These are phyloP conservation scores for Lasiurus borealis DNA, from an alignment of 2,113 vertebrate species.

Conservation along the genomic window DNA sequence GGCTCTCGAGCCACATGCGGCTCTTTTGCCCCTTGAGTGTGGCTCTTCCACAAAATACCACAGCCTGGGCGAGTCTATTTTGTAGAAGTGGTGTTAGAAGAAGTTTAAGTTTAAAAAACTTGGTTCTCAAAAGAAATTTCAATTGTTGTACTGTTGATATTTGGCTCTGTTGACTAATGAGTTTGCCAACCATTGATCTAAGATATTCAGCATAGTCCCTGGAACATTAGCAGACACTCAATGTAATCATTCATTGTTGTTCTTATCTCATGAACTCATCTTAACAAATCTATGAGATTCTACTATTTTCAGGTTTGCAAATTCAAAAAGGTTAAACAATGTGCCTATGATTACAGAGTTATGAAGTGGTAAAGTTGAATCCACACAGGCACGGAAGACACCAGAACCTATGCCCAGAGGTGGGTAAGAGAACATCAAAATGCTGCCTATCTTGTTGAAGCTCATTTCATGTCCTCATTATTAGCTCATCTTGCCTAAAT, in stretches of 20 bases:
- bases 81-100: too few relatives aligned
- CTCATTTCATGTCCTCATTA: background rate
- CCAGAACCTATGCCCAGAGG: background rate
- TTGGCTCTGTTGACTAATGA: too few relatives aligned
- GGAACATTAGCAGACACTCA: background rate
- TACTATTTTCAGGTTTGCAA: conserved; percentile 49
- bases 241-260: background rate
- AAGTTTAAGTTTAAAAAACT: too few relatives aligned
- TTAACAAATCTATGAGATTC: background rate
- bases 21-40: too few relatives aligned
- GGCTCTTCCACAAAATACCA: too few relatives aligned
- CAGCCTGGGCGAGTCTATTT: too few relatives aligned
- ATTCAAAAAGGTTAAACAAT: conserved; percentile 33
- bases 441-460: background rate
- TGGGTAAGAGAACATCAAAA: background rate
- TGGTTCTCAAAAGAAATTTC: too few relatives aligned
- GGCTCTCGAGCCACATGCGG: too few relatives aligned
- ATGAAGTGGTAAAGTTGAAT: background rate
- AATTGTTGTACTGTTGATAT: too few relatives aligned
- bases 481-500: background rate
- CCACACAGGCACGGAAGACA: background rate
- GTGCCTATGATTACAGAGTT: background rate
- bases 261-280: conserved; percentile 23
- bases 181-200: background rate
- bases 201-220: background rate